Evolutionary conservation across 2,113 vertebrate genomes (phyloP).

Genomic region (Gallinago paraguaiae): DNA sequence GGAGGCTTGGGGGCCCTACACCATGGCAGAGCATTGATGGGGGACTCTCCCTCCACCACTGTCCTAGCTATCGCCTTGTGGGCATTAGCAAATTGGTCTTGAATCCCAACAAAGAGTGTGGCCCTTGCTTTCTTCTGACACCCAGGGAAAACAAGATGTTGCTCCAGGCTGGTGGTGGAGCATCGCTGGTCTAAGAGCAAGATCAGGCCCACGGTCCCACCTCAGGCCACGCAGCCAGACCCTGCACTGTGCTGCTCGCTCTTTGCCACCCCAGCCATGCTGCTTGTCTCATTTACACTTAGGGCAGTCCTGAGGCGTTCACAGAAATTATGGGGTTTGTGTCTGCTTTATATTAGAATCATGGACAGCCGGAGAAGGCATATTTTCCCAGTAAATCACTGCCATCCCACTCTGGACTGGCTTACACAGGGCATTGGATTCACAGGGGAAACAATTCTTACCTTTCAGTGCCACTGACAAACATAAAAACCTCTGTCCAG

Average conservation of each 20-base stretch:
- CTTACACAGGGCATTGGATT: neutral
- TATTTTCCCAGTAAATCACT: neutral
- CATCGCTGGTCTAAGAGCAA: neutral
- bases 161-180: neutral
- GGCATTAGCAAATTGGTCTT: neutral
- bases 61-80: neutral
- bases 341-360: neutral
- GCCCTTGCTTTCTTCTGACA: neutral
- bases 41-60: neutral
- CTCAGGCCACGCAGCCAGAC: neutral
- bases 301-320: neutral
- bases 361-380: neutral
- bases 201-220: accelerated
- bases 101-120: neutral
- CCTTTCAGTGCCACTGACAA: neutral
- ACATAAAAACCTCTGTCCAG: neutral
- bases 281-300: neutral
- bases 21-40: accelerated
- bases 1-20: accelerated
- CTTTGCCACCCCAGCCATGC: neutral
- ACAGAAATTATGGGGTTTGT: neutral
- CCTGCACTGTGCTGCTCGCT: neutral
- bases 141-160: too few relatives aligned
- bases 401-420: neutral
- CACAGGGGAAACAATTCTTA: neutral